A percentile compares a stretch with the other conserved stretches of the same genome.
phyloP scores from a whole-genome alignment of 2,797 vertebrate genomes.

The Eulemur mongoz region DNA sequence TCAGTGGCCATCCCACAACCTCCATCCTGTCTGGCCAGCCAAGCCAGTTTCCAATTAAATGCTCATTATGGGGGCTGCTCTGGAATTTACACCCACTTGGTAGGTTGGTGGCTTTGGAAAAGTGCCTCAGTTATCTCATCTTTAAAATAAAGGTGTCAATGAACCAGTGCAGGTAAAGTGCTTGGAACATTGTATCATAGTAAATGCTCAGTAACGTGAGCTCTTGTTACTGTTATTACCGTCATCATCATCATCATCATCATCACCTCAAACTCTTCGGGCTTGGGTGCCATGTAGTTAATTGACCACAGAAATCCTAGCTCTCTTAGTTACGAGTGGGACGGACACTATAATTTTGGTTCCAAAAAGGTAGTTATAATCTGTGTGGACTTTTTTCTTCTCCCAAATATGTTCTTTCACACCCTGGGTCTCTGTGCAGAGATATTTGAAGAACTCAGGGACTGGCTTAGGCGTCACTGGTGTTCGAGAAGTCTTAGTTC shows the following conservation, averaged over 20 bases:
- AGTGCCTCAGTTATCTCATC: neutral
- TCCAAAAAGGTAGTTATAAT: neutral
- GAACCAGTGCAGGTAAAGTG: neutral
- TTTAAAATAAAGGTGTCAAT: neutral
- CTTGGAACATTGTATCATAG: neutral
- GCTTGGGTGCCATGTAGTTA: neutral
- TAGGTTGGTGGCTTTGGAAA: neutral
- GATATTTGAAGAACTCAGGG: neutral
- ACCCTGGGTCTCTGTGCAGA: neutral
- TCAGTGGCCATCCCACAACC: neutral
- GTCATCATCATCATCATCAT: fast-evolving
- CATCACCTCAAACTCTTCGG: neutral
- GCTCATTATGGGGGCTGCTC: neutral
- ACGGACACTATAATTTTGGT: neutral
- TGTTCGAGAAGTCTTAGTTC: neutral
- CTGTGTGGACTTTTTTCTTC: neutral
- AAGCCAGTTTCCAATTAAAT: neutral
- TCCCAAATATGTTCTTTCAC: neutral
- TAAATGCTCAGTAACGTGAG: neutral
- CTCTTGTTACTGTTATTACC: neutral
- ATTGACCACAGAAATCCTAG: neutral
- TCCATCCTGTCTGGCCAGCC: neutral
- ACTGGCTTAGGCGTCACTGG: neutral
- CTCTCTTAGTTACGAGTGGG: neutral
- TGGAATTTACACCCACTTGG: neutral